Base-by-base conservation (phyloP, 1,140 invertebrate genomes). In the Cyclargus thomasi region DNA sequence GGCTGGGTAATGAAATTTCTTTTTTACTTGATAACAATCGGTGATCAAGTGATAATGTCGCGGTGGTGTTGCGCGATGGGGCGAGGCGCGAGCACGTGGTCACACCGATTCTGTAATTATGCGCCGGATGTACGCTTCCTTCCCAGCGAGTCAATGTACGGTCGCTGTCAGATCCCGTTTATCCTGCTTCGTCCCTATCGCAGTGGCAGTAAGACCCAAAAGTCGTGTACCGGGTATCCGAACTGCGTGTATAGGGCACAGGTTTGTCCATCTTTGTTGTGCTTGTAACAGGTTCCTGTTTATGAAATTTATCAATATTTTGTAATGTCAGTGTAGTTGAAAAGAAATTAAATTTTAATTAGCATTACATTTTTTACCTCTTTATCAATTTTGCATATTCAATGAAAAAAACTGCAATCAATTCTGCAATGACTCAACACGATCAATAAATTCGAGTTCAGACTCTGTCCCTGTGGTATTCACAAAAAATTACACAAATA, bases 51-150 rank as follows among this genome's bases (percentile, higher is more conserved):
- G 29, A 29, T 29, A 29, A 29, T 29, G 29, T 8, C 29, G 4
- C 5, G 29, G 29, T 6, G 29, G 29, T 0, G 29, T 7, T 4
- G 53, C 53, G 39, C 14, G 36, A 62, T 53, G 53, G 67, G 62
- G 53, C 35, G 65, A 29, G 29, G 62, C n/a, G 64, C 36, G 62
- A 35, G 53, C 72, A 76, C 74, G 68, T 73, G 72, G 67, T 63
- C 67, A 64, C 65, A 69, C 70, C 71, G 68, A 57, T 69, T 66
- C 53, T 67, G 75, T 81, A 81, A 83, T 81, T 83, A 81, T 72
- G 74, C 67, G 76, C 81, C 78, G 81, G 81, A 83, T 75, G 75
- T 71, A 21, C 72, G 75, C 77, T 83, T 83, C 81, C 81, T 77
- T 70, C 72, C 76, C 39, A 55, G 14, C 68, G 69, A 29, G 66